These are phyloP conservation scores for Megalops atlanticus DNA, from an alignment of 2,113 vertebrate species.

Conservation along the genomic window DNA sequence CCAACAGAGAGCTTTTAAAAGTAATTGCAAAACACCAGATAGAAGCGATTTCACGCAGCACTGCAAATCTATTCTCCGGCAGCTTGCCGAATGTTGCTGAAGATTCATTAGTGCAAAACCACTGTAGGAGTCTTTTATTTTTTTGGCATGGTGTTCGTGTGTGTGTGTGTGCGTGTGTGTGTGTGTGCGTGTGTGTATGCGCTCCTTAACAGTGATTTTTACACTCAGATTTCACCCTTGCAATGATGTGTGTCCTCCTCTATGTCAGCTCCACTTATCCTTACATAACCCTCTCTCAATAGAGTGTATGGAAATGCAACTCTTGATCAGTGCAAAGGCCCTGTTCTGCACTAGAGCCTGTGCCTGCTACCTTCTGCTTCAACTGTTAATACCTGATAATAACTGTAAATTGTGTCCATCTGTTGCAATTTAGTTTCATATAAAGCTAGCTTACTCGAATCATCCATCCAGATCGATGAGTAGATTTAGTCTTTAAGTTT, in stretches of 20 bases:
- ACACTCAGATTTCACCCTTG: background rate
- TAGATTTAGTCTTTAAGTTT: too few relatives aligned
- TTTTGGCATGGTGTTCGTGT: background rate
- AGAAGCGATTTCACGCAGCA: background rate
- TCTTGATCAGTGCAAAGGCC: background rate
- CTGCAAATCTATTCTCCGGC: too few relatives aligned
- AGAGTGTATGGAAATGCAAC: background rate
- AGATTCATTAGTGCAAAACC: constrained; percentile 1
- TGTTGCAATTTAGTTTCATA: too few relatives aligned
- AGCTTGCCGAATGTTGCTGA: background rate
- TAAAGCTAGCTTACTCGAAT: background rate
- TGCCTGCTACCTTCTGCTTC: background rate
- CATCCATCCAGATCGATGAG: too few relatives aligned
- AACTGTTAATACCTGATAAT: background rate
- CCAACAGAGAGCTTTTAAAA: background rate
- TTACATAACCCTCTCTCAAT: too few relatives aligned
- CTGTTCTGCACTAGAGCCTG: background rate
- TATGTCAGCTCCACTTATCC: too few relatives aligned
- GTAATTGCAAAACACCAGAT: background rate
- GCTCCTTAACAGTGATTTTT: background rate
- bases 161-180: background rate
- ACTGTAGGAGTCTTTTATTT: background rate
- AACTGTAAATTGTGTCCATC: background rate
- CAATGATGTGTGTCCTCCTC: background rate
- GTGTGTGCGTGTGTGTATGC: background rate